Evolutionary conservation across 2,113 vertebrate genomes (phyloP).

Genomic region (Chionomys nivalis): DNA sequence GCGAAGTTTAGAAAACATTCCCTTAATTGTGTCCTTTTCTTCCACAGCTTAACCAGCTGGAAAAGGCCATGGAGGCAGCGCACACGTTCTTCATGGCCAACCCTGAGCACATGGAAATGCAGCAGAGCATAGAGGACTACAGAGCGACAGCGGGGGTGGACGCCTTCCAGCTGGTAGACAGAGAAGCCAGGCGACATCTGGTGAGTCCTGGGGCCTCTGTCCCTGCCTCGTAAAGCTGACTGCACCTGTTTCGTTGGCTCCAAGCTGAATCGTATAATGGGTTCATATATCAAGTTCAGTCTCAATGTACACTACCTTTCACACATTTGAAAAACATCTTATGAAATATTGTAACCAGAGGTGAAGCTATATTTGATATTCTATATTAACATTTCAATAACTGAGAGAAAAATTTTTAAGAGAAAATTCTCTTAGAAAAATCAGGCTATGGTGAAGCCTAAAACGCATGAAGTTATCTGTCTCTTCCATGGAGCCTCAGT

Average conservation of each 20-base stretch:
- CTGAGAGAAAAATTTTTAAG: not conserved
- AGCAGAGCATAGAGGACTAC: conserved; percentile 93
- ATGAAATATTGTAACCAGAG: not conserved
- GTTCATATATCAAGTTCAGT: not conserved
- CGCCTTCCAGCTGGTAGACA: conserved; percentile 88
- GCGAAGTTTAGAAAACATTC: not conserved
- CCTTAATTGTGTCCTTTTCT: not conserved
- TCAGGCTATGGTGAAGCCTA: not conserved
- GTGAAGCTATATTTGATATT: not conserved
- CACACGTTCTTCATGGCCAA: conserved; percentile 98
- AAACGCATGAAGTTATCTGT: not conserved
- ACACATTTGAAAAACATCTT: not conserved
- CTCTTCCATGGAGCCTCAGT: not conserved
- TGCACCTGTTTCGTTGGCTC: not conserved
- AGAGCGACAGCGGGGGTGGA: conserved; percentile 85
- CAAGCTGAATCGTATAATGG: not conserved
- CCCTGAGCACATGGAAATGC: conserved; percentile 96
- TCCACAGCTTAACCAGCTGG: conserved; percentile 90
- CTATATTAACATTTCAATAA: not conserved
- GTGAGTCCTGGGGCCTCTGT: conserved; percentile 80
- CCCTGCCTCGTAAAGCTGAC: fast-evolving
- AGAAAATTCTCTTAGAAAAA: conserved; percentile 23
- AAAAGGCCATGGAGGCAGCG: conserved; percentile 94
- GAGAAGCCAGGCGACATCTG: conserved; percentile 92
- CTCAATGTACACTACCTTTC: not conserved